Evolutionary conservation across 2,113 vertebrate genomes (phyloP), one percentile per base, ranked within the genome.

Genomic region (Benitochromis conjunctus): DNA sequence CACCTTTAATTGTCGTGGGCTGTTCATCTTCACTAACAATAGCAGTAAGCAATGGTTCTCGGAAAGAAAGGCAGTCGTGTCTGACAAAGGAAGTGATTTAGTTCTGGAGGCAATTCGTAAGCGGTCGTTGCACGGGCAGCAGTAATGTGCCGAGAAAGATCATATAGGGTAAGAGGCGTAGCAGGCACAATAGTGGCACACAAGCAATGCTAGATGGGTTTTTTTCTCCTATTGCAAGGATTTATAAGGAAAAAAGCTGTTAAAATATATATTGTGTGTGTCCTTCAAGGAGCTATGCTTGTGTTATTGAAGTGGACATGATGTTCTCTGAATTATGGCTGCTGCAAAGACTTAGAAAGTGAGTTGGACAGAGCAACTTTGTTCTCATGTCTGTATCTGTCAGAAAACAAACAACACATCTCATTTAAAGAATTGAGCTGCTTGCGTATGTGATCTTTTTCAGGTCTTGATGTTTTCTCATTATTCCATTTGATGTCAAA

Each of bases 21-120:
- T 83, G 94, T 96, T 95, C 95, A 95, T 96, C 95, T 96, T 96
- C 94, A 93, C 92, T 94, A 95, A 96, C 94, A 96, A 96, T 95
- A 95, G 93, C 92, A 88, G 89, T 90, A 92, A 94, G 93, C 93
- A 94, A 90, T 94, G 88, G 95, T 77, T 85, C 92, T 91, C 87
- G 83, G 81, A 91, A 90, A 93, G 93, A 95, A 94, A 95, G 86
- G 92, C 84, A 93, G 94, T 85, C 80, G 79, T 91, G 93, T 92
- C 90, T 93, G 90, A 94, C 93, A 95, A 95, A 94, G 91, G 88
- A 94, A 92, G 92, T 95, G 94, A 96, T 96, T 96, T 94, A 96
- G 91, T 83, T 93, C 90, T 88, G 79, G 84, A 89, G 88, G 89
- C 87, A 88, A 92, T 94, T 93, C 51, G 82, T 91, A 89, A 87